Evolutionary conservation across 2,797 vertebrate genomes (phyloP).

Genomic region (Leuciscus waleckii): DNA sequence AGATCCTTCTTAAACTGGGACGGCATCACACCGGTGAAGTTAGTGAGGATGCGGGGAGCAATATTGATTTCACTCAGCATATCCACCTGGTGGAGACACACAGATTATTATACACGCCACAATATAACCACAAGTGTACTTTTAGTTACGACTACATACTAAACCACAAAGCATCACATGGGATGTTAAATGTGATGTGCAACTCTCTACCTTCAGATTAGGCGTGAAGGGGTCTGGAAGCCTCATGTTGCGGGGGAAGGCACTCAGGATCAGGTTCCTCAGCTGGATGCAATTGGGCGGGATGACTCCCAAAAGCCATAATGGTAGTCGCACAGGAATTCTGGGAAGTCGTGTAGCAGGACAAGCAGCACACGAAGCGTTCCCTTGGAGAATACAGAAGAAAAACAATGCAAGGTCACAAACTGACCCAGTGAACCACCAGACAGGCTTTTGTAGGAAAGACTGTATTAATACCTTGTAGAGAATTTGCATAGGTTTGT

Average conservation of each 20-base stretch:
- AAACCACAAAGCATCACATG: background rate
- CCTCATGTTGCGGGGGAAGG: constrained; percentile 99
- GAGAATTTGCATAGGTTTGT: constrained; percentile 99
- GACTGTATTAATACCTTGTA: constrained; percentile 87
- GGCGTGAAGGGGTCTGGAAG: constrained; percentile 99
- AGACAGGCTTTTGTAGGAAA: background rate
- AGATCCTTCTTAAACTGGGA: constrained; percentile 99
- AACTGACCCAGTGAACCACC: background rate
- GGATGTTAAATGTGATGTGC: background rate
- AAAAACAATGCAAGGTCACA: background rate
- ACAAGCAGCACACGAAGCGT: constrained; percentile 96
- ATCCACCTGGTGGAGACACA: constrained; percentile 84
- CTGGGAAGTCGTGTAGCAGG: constrained; percentile 97
- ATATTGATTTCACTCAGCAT: constrained; percentile 99
- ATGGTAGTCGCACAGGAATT: constrained; percentile 99
- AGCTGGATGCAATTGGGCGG: constrained; percentile 99
- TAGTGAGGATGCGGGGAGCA: constrained; percentile 97
- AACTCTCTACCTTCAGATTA: constrained; percentile 90
- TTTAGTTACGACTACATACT: background rate
- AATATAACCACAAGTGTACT: background rate
- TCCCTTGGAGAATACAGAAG: constrained; percentile 77
- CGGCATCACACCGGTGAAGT: constrained; percentile 99
- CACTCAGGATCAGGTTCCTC: constrained; percentile 99
- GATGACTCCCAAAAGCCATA: constrained; percentile 99
- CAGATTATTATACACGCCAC: background rate